Evolutionary conservation across 2,113 vertebrate genomes (phyloP).

Genomic region (Axis porcinus): DNA sequence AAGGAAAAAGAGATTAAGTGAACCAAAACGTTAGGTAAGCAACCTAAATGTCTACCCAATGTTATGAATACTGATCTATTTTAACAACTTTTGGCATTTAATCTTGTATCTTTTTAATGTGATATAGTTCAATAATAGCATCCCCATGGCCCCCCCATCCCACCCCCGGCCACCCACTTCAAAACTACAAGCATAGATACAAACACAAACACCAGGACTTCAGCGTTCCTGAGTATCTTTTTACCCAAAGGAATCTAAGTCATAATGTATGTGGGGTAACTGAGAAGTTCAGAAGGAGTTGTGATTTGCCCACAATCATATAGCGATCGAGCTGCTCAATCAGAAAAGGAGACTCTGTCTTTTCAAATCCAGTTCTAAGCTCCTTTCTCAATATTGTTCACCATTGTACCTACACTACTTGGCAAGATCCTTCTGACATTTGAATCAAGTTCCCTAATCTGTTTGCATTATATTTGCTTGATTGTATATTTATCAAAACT

Average conservation of each 20-base stretch:
- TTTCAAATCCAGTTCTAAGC: background rate
- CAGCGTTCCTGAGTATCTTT: background rate
- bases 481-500: background rate
- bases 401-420: background rate
- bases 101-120: background rate
- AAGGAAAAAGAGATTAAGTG: background rate
- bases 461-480: background rate
- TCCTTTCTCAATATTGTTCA: background rate
- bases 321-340: background rate
- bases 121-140: background rate
- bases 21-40: background rate
- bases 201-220: background rate
- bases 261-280: background rate
- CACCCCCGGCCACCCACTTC: fast-evolving
- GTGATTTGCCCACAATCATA: background rate
- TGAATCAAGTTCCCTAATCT: background rate
- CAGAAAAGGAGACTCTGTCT: background rate
- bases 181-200: background rate
- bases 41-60: background rate
- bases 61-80: background rate
- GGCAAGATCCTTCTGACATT: background rate
- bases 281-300: background rate
- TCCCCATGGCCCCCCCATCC: fast-evolving
- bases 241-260: background rate
- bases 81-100: slow-evolving; percentile 3